Evolutionary conservation across 2,113 vertebrate species (phyloP), one percentile per base, ranked within the genome.

Genomic region (Chrysochloris asiatica): DNA sequence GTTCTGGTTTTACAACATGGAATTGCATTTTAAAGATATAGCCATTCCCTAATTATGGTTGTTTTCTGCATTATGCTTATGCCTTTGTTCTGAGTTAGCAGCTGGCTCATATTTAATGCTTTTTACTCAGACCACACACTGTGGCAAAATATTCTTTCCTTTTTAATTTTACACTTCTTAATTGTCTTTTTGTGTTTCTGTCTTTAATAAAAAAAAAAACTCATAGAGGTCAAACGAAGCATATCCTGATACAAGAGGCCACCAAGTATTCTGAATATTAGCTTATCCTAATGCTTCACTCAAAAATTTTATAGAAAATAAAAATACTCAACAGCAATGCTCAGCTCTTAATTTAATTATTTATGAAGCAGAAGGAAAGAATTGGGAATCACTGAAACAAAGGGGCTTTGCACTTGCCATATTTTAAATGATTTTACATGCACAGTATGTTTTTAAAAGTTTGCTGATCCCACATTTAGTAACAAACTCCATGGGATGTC

Each of bases 391-490:
- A 26, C 52, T 67, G 85, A 82, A 87, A 96, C 71, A 90, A 90
- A 90, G 90, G 56, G 50, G 72, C 52, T 96, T 94, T 94, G 38
- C 45, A 59, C 43, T 95, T 76, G 56, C 69, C 47, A 43, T 67
- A 78, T 94, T 95, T 97, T 87, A 83, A 90, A 76, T 93, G 79
- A 83, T 95, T 95, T 89, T 90, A 92, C 75, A 95, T 86, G 93
- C 83, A 95, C 95, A 88, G 93, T 96, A 84, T 97, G 97, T 97
- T 98, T 97, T 96, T 91, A 81, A 97, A 98, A 97, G 96, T 98
- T 97, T 97, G 93, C 97, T 81, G 83, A 94, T 90, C 88, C 86
- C 88, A 96, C 94, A 95, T 97, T 98, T 95, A 96, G 95, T 96
- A 96, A 96, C 97, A 97, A 97, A 97, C 96, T 97, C 96, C 88